Evolutionary conservation across 2,888 invertebrate genomes (phyloP), one percentile per base, ranked within the genome.

Genomic region (Acronicta psi): DNA sequence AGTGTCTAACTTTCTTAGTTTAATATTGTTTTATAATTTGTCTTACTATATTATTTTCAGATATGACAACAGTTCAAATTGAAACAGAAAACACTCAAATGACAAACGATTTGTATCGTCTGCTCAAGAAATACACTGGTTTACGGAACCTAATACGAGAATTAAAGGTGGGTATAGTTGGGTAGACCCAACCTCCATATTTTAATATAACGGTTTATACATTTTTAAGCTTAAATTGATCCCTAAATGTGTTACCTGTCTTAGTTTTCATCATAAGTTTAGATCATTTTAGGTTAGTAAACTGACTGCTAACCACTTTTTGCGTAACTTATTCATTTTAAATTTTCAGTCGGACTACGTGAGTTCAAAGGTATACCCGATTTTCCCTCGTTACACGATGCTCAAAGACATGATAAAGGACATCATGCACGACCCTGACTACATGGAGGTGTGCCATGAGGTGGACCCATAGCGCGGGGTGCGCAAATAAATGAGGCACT

Each of bases 361-460:
- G 82, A 97, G 97, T 88, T 97, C 98, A 55, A 99, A 99, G 93
- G 95, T 98, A 83, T 98, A 98, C 90, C 99, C 99, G 69, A 98
- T 99, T 92, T 96, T 99, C 84, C 97, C 98, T 25, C 96, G 99
- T 49, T 99, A 99, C 95, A 97, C 98, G 63, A 97, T 99, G 96
- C 96, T 99, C 75, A 99, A 99, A 92, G 98, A 98, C 88, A 98
- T 99, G 98, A 98, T 99, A 84, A 99, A 99, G 94, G 97, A 97
- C 84, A 98, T 98, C 80, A 97, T 98, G 96, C 97, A 98, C 83
- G 97, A 98, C 92, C 98, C 98, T n/a, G 98, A 98, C 91, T 99
- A 98, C 95, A 98, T 98, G 97, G 98, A 98, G 93, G 98, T 98
- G 68, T 98, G 98, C 92, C 98, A 98, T 88, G 98, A 98, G 91